These are phyloP conservation scores for Sebastiscus tertius DNA, from an alignment of 2,797 vertebrate species.

Conservation along the genomic window DNA sequence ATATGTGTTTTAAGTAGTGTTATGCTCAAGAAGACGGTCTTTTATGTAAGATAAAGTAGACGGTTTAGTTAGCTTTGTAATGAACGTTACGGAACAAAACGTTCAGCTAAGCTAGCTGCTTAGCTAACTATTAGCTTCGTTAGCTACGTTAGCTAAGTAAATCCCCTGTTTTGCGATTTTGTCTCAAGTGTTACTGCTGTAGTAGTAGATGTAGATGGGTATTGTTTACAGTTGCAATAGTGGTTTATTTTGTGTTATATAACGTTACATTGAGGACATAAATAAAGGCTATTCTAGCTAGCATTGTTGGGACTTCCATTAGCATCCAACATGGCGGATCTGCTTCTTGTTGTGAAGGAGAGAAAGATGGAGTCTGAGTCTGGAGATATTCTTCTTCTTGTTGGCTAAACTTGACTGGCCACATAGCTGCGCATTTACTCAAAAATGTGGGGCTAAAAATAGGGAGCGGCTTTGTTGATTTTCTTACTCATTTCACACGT, in stretches of 20 bases:
- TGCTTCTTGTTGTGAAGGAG: constrained; percentile 73
- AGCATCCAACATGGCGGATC: constrained; percentile 72
- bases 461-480: fast-evolving
- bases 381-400: constrained; percentile 56
- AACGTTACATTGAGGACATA: fast-evolving
- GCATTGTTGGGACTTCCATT: constrained; percentile 2
- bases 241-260: fast-evolving
- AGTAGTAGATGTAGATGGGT: too few relatives aligned
- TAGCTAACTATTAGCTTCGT: not conserved
- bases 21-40: not conserved
- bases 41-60: not conserved
- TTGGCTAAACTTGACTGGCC: constrained; percentile 15
- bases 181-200: fast-evolving
- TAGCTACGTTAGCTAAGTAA: not conserved
- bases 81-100: constrained; percentile 3
- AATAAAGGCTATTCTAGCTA: not conserved
- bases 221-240: fast-evolving
- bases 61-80: not conserved
- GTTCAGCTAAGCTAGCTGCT: not conserved
- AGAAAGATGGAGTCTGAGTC: constrained; percentile 78
- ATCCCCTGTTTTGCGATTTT: not conserved
- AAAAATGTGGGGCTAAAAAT: fast-evolving
- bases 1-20: fast-evolving
- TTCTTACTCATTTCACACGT: fast-evolving
- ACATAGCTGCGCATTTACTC: not conserved